Percentiles rank a stretch among this genome's conserved stretches.
phyloP scores from a whole-genome alignment of 1,140 invertebrate genomes.

The Charaxes varanes region DNA sequence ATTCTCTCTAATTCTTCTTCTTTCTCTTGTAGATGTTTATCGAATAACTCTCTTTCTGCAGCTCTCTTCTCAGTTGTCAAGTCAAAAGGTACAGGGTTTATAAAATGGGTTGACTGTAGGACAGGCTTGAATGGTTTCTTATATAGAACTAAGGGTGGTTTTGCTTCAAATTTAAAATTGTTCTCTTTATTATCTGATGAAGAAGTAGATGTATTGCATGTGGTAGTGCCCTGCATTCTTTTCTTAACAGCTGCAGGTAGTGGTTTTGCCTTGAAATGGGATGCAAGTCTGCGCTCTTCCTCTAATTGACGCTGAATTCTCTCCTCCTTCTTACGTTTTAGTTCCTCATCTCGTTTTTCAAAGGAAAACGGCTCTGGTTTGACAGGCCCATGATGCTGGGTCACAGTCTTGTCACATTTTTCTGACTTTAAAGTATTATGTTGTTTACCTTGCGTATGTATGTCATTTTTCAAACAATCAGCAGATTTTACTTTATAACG shows the following conservation, averaged over 20 bases:
- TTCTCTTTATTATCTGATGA: constrained; percentile 66
- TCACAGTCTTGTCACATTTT: constrained; percentile 28
- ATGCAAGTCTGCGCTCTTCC: constrained; percentile 49
- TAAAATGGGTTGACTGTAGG: constrained; percentile 27
- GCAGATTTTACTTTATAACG: constrained; percentile 37
- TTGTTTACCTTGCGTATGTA: constrained; percentile 12
- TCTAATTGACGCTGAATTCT: constrained; percentile 51
- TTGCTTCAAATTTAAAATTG: constrained; percentile 51
- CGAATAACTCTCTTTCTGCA: constrained; percentile 51
- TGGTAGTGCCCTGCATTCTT: constrained; percentile 32
- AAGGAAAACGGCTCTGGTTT: constrained; percentile 61
- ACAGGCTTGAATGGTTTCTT: constrained; percentile 64
- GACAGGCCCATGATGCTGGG: constrained; percentile 38
- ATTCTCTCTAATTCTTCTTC: constrained; percentile 49
- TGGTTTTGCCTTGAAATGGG: constrained; percentile 58
- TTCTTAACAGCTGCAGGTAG: constrained; percentile 51
- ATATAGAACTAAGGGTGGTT: constrained; percentile 45
- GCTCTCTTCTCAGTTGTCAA: constrained; percentile 56
- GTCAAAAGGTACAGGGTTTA: constrained; percentile 46
- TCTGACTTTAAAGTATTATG: constrained; percentile 16
- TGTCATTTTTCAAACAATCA: constrained; percentile 27
- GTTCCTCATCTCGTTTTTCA: constrained; percentile 55
- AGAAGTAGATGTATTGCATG: constrained; percentile 32
- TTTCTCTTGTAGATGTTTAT: constrained; percentile 48
- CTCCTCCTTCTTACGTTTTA: constrained; percentile 48